Evolutionary conservation across 2,888 invertebrate species (phyloP).

Genomic region (Thymelicus lineola): DNA sequence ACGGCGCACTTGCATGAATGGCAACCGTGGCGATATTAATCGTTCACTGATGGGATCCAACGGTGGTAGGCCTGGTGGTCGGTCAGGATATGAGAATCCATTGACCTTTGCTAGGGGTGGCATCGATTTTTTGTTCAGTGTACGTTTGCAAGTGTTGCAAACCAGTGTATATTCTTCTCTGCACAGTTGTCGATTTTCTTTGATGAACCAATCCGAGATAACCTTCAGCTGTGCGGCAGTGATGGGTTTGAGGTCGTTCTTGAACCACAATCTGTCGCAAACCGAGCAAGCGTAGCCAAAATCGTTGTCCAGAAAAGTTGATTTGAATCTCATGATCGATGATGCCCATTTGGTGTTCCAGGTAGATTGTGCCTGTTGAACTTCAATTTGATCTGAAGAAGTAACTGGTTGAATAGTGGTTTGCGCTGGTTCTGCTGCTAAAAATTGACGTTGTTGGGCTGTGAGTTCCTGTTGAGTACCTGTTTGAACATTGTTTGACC

Average conservation of each 20-base stretch:
- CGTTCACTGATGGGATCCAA: constrained; percentile 56
- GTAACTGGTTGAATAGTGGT: constrained; percentile 38
- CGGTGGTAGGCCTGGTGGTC: constrained; percentile 52
- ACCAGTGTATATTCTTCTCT: constrained; percentile 45
- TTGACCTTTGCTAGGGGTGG: constrained; percentile 52
- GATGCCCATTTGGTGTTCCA: constrained; percentile 53
- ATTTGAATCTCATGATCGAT: constrained; percentile 52
- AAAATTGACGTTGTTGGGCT: constrained; percentile 20
- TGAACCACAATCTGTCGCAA: constrained; percentile 60
- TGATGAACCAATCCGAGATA: constrained; percentile 49
- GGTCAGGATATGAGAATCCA: constrained; percentile 57
- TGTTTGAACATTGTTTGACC: constrained; percentile 17
- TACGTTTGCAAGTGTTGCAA: constrained; percentile 51
- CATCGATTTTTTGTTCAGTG: constrained; percentile 49
- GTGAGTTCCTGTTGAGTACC: constrained; percentile 25
- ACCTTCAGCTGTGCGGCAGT: constrained; percentile 54
- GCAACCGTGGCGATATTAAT: constrained; percentile 55
- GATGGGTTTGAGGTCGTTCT: constrained; percentile 57
- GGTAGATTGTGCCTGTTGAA: constrained; percentile 47
- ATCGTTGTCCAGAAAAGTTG: constrained; percentile 53
- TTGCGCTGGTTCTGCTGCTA: constrained; percentile 14
- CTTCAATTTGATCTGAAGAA: constrained; percentile 43
- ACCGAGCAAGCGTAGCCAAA: constrained; percentile 57
- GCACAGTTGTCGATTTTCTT: constrained; percentile 42
- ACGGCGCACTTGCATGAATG: constrained; percentile 59